These are phyloP conservation scores for Lasioglossum marginatum DNA, from an alignment of 2,888 invertebrate species.

Conservation along the genomic window DNA sequence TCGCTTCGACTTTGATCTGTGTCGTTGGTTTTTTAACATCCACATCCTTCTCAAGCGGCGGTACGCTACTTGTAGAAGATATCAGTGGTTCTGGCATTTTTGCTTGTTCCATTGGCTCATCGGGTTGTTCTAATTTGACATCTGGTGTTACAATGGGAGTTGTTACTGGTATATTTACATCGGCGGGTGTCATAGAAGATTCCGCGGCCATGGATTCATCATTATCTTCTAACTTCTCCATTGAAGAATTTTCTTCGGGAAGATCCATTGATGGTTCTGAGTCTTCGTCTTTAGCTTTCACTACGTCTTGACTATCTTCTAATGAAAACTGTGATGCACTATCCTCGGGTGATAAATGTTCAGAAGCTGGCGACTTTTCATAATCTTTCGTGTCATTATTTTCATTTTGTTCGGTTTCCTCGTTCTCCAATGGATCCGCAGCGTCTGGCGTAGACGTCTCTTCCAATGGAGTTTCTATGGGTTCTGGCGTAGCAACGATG, in stretches of 20 bases:
- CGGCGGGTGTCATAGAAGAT: conserved; percentile 39
- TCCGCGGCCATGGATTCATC: conserved; percentile 72
- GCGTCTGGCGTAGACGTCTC: conserved; percentile 42
- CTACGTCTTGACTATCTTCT: conserved; percentile 62
- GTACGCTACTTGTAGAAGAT: conserved; percentile 72
- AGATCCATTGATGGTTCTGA: conserved; percentile 57
- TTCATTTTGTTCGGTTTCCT: conserved; percentile 50
- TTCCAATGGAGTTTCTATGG: conserved; percentile 45
- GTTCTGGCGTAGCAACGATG: conserved; percentile 35
- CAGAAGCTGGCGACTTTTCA: conserved; percentile 55
- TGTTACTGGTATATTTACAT: conserved; percentile 61
- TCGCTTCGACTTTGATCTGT: conserved; percentile 70
- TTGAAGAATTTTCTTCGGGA: conserved; percentile 54
- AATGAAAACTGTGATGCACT: conserved; percentile 57
- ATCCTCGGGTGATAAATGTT: conserved; percentile 58
- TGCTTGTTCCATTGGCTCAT: conserved; percentile 67
- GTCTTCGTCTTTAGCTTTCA: conserved; percentile 54
- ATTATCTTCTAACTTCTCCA: conserved; percentile 54
- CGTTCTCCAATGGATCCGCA: conserved; percentile 48
- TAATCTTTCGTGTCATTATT: conserved; percentile 51
- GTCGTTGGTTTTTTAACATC: conserved; percentile 63
- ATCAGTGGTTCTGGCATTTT: conserved; percentile 59
- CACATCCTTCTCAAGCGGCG: conserved; percentile 70
- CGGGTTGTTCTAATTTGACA: conserved; percentile 63
- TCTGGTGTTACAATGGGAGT: conserved; percentile 70